Percentiles rank a stretch among this genome's conserved stretches.
phyloP scores from a whole-genome alignment of 1,140 invertebrate genomes.

The Drosophila murphyi region DNA sequence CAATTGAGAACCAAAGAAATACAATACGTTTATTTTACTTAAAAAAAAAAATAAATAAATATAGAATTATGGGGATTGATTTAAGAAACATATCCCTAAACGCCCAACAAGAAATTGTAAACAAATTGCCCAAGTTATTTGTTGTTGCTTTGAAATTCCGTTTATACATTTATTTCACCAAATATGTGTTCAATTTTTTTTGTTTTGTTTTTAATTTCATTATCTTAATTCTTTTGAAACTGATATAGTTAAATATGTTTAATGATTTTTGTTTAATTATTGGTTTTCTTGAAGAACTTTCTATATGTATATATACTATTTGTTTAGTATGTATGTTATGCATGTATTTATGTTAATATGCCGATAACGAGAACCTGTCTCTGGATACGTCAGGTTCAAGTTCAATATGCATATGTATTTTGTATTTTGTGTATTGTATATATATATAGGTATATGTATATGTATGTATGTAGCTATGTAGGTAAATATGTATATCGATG shows the following conservation, averaged over 20 bases:
- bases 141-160: constrained; percentile 65
- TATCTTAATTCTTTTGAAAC: constrained; percentile 71
- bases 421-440: constrained; percentile 19
- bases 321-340: constrained; percentile 35
- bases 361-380: background rate
- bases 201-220: constrained; percentile 42
- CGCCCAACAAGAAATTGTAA: background rate
- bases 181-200: constrained; percentile 62
- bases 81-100: background rate
- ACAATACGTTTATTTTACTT: background rate
- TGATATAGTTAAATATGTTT: constrained; percentile 75
- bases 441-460: constrained; percentile 6
- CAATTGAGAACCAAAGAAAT: constrained; percentile 16
- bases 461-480: constrained; percentile 49
- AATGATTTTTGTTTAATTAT: constrained; percentile 44
- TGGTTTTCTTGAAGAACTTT: constrained; percentile 56
- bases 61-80: too few species aligned
- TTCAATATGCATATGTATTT: constrained; percentile 16
- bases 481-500: constrained; percentile 73
- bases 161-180: constrained; percentile 84
- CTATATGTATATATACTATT: constrained; percentile 37
- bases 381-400: constrained; percentile 11
- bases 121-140: background rate
- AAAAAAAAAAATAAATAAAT: background rate
- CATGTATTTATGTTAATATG: constrained; percentile 25